Evolutionary conservation across 2,888 invertebrate genomes (phyloP).

Genomic region (Hydrotaea diabolus): DNA sequence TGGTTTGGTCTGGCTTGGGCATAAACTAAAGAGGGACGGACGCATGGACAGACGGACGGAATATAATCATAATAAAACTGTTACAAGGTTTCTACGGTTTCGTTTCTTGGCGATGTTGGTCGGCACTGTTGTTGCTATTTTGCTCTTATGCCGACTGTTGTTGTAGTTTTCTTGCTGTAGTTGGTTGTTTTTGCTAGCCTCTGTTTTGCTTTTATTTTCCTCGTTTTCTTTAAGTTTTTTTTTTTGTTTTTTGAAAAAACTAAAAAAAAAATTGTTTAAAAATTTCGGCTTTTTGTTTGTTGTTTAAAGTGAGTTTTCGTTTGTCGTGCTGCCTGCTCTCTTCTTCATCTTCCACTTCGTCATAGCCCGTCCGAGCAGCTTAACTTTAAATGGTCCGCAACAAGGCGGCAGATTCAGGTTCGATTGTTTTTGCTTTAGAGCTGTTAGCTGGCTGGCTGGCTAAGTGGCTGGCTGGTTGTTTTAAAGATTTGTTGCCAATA

Average conservation of each 20-base stretch:
- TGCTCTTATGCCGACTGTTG: neutral
- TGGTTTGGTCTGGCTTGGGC: neutral
- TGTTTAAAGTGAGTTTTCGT: neutral
- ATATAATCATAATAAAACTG: constrained; percentile 37
- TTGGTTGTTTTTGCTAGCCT: neutral
- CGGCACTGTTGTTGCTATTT: neutral
- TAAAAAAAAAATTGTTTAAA: too few relatives aligned
- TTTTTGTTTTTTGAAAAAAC: neutral
- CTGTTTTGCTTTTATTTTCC: neutral
- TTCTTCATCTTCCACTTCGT: too few relatives aligned
- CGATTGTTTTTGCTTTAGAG: constrained; percentile 5
- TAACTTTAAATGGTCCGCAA: constrained; percentile 32
- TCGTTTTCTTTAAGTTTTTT: neutral
- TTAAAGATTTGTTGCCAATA: constrained; percentile 23
- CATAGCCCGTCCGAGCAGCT: neutral
- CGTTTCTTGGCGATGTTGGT: constrained; percentile 20
- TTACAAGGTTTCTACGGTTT: constrained; percentile 45
- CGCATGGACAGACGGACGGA: neutral
- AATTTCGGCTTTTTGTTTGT: constrained; percentile 9
- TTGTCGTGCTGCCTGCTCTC: too few relatives aligned
- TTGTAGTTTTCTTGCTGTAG: constrained; percentile 4
- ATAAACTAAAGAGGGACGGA: constrained; percentile 9
- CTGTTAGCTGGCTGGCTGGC: neutral
- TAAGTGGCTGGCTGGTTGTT: neutral
- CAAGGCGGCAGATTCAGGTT: neutral